phyloP scores from a whole-genome alignment of 2,113 vertebrate genomes.

The Labeo catla region DNA sequence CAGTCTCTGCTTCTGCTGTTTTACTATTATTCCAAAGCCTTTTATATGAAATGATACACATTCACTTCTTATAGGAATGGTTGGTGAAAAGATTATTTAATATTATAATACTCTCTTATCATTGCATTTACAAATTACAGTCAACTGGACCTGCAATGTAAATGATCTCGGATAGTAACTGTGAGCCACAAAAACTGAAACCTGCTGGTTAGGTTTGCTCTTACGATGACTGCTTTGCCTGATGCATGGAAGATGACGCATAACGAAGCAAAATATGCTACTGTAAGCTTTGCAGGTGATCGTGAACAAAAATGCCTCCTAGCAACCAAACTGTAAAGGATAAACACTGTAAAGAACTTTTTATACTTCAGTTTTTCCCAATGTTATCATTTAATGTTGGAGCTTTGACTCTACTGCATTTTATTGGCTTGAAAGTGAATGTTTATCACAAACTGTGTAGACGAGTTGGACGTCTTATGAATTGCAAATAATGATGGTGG shows the following conservation, averaged over 20 bases:
- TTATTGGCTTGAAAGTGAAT: background rate
- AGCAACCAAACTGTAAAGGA: background rate
- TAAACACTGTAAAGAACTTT: background rate
- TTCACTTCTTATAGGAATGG: background rate
- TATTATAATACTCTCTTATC: background rate
- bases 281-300: background rate
- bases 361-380: background rate
- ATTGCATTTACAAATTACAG: no score
- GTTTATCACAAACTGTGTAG: background rate
- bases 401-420: background rate
- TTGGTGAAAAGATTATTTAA: background rate
- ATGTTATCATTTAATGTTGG: background rate
- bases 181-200: background rate
- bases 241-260: background rate
- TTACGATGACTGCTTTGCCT: background rate
- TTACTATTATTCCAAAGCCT: slow-evolving; percentile 2
- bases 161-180: background rate
- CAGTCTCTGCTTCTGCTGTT: background rate
- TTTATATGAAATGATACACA: slow-evolving; percentile 14
- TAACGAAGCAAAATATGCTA: background rate
- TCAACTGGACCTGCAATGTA: background rate
- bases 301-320: background rate
- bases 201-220: background rate
- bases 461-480: no score
- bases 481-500: background rate